Evolutionary conservation across 2,797 vertebrate species (phyloP), one percentile per base, ranked within the genome.

Genomic region (Catostomus latipinnis): DNA sequence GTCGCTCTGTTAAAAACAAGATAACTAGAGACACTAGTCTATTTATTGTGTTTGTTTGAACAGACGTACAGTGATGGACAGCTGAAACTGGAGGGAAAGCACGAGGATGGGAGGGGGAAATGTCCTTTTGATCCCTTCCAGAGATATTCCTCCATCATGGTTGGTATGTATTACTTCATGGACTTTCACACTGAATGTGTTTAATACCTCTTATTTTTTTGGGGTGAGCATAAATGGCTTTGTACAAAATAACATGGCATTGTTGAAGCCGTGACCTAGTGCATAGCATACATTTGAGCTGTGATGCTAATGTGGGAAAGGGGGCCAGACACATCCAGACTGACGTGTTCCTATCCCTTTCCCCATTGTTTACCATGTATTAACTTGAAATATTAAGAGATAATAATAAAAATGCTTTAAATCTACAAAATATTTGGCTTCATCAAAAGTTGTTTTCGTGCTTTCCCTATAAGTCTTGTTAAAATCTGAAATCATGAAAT

Each of bases 71-170:
- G 67, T 66, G 88, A 89, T 18, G 89, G 83, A n/a, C 87, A 91
- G 87, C 89, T 95, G 83, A 90, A 50, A 65, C 88, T 95, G 83
- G 83, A 89, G 82, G 91, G 89, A 54, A 92, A 76, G 83, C 91
- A 79, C 66, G 92, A 94, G 78, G 93, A 95, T 73, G 92, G 93
- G 75, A 94, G 93, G 78, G 94, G 94, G 78, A 94, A 92, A 78
- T 94, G 95, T 90, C 94, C 93, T 0, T 96, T 95, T 88, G 93
- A 94, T 88, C 95, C 94, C 48, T 93, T 92, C 81, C 92, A 92
- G 82, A 94, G 93, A 85, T 93, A 91, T 65, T 90, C 93, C 0
- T 94, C 95, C 79, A 77, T 94, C 80, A 91, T 96, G 89, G 90
- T 94, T 12, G 94, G 94, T 95, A 88, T 83, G 94, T 94, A 86